Conservation (phyloP, 2,797 vertebrate species). For the Cottoperca gobio region DNA sequence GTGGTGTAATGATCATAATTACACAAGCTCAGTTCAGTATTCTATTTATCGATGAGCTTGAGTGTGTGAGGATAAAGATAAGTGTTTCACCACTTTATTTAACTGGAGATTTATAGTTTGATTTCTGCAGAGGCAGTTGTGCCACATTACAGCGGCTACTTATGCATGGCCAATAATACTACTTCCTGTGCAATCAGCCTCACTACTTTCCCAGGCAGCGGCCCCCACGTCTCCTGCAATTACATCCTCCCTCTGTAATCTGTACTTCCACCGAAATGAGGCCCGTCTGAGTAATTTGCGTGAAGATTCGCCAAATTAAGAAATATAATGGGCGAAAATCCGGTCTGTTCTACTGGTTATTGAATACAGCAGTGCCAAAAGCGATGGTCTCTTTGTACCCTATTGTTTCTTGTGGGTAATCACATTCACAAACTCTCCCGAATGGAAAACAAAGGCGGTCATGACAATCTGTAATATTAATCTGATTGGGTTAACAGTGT, state of each 20-base stretch:
- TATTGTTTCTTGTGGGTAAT: constrained; percentile 80
- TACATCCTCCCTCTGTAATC: constrained; percentile 80
- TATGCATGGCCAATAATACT: constrained; percentile 75
- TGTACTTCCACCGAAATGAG: constrained; percentile 78
- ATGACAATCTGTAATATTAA: constrained; percentile 86
- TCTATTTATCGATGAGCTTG: constrained; percentile 20
- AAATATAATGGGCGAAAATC: constrained; percentile 82
- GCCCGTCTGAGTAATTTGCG: constrained; percentile 80
- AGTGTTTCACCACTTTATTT: constrained; percentile 24
- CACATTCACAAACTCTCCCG: constrained; percentile 66
- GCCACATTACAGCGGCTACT: constrained; percentile 62
- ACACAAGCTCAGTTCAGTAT: constrained; percentile 30
- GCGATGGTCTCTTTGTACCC: constrained; percentile 66
- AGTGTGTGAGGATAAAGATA: constrained; percentile 7
- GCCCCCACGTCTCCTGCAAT: constrained; percentile 82
- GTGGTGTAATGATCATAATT: constrained; percentile 31
- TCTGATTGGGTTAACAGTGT: constrained; percentile 81
- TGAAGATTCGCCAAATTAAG: constrained; percentile 84
- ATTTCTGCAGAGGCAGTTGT: constrained; percentile 25
- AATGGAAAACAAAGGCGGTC: constrained; percentile 78
- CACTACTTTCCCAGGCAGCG: constrained; percentile 70
- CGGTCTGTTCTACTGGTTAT: constrained; percentile 76
- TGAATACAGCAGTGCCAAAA: constrained; percentile 80
- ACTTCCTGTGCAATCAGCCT: constrained; percentile 84
- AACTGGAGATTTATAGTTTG: constrained; percentile 17